phyloP scores from a whole-genome alignment of 2,113 vertebrate genomes.

The Trochalopteron elliotii region DNA sequence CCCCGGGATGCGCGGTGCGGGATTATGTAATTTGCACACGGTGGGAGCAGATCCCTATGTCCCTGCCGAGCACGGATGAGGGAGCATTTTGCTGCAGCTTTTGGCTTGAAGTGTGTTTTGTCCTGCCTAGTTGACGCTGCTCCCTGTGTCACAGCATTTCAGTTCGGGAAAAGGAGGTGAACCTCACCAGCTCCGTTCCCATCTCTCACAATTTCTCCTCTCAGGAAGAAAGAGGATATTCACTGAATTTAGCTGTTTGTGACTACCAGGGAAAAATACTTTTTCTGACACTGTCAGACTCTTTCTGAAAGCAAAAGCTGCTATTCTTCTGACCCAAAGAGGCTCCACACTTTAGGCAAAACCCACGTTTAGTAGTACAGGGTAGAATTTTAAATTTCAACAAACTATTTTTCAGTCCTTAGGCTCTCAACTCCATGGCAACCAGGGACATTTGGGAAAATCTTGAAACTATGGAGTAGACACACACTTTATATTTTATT shows the following conservation, averaged over 20 bases:
- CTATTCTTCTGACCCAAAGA: not conserved
- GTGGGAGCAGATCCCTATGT: not conserved
- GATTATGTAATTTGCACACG: not conserved
- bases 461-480: not conserved
- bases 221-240: not conserved
- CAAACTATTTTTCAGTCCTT: conserved; percentile 15
- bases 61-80: not conserved
- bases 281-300: not conserved
- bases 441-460: conserved; percentile 27
- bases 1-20: accelerated
- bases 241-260: not conserved
- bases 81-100: not conserved
- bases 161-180: not conserved
- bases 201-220: not conserved
- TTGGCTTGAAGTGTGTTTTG: not conserved
- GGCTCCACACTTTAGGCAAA: not conserved
- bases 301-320: not conserved
- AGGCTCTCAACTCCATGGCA: conserved; percentile 15
- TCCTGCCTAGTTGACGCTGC: not conserved
- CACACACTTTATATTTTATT: conserved; percentile 17
- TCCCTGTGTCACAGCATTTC: not conserved
- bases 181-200: not conserved
- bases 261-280: not conserved
- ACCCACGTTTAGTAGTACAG: not conserved
- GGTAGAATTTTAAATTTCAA: conserved; percentile 21